phyloP scores from a whole-genome alignment of 2,888 invertebrate species.

The Rhagonycha lutea region DNA sequence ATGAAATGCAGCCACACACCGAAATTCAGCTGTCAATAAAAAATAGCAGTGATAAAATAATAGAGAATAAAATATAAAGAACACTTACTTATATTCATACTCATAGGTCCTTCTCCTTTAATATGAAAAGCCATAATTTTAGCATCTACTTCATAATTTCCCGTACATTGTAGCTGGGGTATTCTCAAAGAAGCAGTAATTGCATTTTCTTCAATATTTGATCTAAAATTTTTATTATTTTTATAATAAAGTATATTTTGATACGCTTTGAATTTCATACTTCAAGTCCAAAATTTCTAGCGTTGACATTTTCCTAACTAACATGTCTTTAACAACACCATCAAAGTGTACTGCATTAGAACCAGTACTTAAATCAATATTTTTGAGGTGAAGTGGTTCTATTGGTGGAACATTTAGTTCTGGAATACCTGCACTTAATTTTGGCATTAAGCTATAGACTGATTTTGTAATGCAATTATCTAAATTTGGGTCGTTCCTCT shows the following conservation, averaged over 20 bases:
- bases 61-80: too few relatives aligned
- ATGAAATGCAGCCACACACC: constrained; percentile 66
- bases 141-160: constrained; percentile 7
- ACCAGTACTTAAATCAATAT: constrained; percentile 61
- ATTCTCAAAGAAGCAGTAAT: background rate
- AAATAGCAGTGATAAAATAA: too few relatives aligned
- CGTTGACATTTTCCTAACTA: constrained; percentile 63
- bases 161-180: background rate
- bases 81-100: constrained; percentile 16
- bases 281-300: constrained; percentile 63
- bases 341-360: constrained; percentile 51
- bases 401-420: constrained; percentile 6
- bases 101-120: constrained; percentile 11
- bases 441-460: background rate
- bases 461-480: constrained; percentile 10
- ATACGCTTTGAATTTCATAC: constrained; percentile 45
- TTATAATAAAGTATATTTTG: too few relatives aligned
- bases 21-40: constrained; percentile 64
- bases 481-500: background rate
- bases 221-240: background rate
- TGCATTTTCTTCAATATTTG: too few relatives aligned
- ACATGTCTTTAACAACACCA: constrained; percentile 25
- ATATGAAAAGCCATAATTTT: constrained; percentile 5
- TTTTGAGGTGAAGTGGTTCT: constrained; percentile 53
- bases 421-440: constrained; percentile 4